Percentiles rank a stretch among this genome's conserved stretches.
phyloP scores from a whole-genome alignment of 2,797 vertebrate genomes.

The Oreochromis grahami region DNA sequence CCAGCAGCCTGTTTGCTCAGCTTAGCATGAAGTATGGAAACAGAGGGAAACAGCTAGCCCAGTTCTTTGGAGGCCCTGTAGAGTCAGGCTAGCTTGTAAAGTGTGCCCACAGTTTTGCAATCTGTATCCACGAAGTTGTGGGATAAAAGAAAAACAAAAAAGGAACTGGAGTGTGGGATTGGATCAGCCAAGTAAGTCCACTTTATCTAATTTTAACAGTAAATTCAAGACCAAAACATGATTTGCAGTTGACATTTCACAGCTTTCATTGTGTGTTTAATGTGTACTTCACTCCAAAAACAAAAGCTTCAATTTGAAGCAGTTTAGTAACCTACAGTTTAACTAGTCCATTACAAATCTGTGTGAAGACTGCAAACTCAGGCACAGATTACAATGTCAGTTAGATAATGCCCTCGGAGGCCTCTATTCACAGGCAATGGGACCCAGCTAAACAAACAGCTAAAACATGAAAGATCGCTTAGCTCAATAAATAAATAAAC shows the following conservation, averaged over 20 bases:
- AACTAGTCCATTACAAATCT: neutral
- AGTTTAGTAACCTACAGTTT: neutral
- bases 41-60: neutral
- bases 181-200: neutral
- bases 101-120: neutral
- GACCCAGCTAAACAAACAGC: neutral
- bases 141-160: neutral
- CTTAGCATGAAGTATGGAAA: neutral
- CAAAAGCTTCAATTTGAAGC: neutral
- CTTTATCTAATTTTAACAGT: neutral
- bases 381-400: neutral
- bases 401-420: neutral
- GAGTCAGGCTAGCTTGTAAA: neutral
- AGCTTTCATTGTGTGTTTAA: neutral
- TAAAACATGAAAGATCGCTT: neutral
- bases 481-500: neutral
- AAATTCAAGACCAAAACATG: neutral
- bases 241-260: neutral
- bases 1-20: neutral
- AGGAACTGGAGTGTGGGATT: neutral
- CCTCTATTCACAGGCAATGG: neutral
- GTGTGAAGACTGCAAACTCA: neutral
- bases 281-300: neutral
- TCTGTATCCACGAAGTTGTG: neutral
- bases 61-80: neutral